Evolutionary conservation across 1,140 invertebrate genomes (phyloP).

Genomic region (Danaus melanippus): DNA sequence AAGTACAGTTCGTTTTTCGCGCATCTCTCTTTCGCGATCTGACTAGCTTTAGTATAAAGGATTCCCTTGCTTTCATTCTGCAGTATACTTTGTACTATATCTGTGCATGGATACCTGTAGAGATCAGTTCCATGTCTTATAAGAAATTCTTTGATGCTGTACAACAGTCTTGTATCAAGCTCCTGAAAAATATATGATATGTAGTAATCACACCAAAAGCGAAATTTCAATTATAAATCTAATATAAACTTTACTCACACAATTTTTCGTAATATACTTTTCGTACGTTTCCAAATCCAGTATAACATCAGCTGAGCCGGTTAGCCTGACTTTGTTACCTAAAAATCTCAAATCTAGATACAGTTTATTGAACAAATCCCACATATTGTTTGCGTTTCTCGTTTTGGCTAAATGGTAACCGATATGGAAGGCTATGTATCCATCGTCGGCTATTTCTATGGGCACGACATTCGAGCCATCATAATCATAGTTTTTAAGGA

Average conservation of each 20-base stretch:
- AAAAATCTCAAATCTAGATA: conserved; percentile 60
- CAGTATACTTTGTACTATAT: conserved; percentile 55
- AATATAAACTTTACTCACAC: conserved; percentile 39
- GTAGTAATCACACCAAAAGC: not conserved
- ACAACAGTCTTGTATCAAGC: conserved; percentile 36
- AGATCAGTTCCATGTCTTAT: conserved; percentile 51
- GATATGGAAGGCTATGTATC: conserved; percentile 60
- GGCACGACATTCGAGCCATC: conserved; percentile 30
- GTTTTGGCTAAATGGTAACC: conserved; percentile 57
- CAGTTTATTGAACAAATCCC: conserved; percentile 50
- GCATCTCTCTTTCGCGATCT: conserved; percentile 38
- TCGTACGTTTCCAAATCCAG: conserved; percentile 59
- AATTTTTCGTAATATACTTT: conserved; percentile 34
- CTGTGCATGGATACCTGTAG: conserved; percentile 49
- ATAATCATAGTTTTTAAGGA: conserved; percentile 54
- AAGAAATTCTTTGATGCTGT: conserved; percentile 39
- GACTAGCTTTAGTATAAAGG: conserved; percentile 42
- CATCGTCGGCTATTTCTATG: conserved; percentile 52
- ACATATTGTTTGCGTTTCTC: conserved; percentile 41
- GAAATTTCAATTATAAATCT: too few relatives aligned
- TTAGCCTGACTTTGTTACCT: conserved; percentile 60
- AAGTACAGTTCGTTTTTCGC: conserved; percentile 58
- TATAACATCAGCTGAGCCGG: conserved; percentile 56
- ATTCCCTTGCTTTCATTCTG: conserved; percentile 52
- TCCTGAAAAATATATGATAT: conserved; percentile 25